Evolutionary conservation across 1,140 invertebrate species (phyloP).

Genomic region (Cryptotermes secundus): DNA sequence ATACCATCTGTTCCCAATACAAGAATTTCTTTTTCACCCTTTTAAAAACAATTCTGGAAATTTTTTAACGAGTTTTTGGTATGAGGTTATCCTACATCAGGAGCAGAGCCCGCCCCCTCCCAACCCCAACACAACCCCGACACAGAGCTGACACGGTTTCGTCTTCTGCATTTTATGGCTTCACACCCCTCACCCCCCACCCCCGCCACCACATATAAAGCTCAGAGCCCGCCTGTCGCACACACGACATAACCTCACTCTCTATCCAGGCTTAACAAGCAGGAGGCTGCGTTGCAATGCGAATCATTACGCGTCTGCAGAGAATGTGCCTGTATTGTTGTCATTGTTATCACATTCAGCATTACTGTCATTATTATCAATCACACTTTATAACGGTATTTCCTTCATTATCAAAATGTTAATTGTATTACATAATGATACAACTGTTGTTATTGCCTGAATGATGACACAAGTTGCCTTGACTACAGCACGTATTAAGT

Average conservation of each 20-base stretch:
- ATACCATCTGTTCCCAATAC: background rate
- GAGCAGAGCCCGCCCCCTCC: background rate
- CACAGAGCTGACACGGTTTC: background rate
- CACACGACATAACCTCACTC: background rate
- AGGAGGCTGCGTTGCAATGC: no score
- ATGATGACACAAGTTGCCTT: no score
- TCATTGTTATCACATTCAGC: no score
- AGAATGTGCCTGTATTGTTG: no score
- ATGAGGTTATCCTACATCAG: background rate
- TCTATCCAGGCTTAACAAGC: background rate
- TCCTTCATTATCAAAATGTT: no score
- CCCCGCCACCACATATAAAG: no score
- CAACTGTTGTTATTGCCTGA: no score
- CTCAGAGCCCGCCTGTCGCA: background rate
- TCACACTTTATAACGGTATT: no score
- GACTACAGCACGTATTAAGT: no score
- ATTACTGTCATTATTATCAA: no score
- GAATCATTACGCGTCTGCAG: no score
- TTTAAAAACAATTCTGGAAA: slow-evolving; percentile 16
- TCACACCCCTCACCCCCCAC: background rate
- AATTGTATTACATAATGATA: no score
- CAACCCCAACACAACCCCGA: background rate
- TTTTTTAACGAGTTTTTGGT: background rate
- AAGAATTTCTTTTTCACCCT: background rate
- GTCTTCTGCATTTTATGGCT: slow-evolving; percentile 14